Evolutionary conservation across 2,888 invertebrate species (phyloP).

Genomic region (Tipula confusa): DNA sequence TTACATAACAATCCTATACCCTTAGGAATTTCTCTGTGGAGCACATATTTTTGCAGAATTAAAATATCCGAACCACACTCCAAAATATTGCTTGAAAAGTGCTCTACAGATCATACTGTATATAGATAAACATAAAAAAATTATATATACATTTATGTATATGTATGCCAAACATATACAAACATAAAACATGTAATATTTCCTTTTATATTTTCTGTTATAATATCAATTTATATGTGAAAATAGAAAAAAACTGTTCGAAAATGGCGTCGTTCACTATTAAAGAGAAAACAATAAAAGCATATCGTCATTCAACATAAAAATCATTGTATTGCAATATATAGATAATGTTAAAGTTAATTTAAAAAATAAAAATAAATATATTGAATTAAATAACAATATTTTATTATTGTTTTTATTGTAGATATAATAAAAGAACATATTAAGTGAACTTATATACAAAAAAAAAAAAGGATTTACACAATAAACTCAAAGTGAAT

Average conservation of each 20-base stretch:
- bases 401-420: not conserved
- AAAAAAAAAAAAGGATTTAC: not conserved
- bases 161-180: not conserved
- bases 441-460: not conserved
- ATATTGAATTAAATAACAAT: not conserved
- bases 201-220: constrained; percentile 3
- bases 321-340: constrained; percentile 9
- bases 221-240: not conserved
- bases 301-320: constrained; percentile 15
- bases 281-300: constrained; percentile 8
- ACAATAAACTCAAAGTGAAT: not conserved
- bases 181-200: not conserved
- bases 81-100: too few species aligned
- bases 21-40: too few species aligned
- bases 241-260: not conserved
- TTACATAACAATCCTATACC: too few species aligned
- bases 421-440: not conserved
- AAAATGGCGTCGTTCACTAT: not conserved
- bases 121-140: not conserved
- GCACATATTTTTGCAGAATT: too few species aligned
- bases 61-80: too few species aligned
- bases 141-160: too few species aligned
- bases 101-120: too few species aligned
- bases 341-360: not conserved
- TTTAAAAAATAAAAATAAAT: too few species aligned